phyloP scores from a whole-genome alignment of 1,140 invertebrate genomes.

The Helicoverpa zea region DNA sequence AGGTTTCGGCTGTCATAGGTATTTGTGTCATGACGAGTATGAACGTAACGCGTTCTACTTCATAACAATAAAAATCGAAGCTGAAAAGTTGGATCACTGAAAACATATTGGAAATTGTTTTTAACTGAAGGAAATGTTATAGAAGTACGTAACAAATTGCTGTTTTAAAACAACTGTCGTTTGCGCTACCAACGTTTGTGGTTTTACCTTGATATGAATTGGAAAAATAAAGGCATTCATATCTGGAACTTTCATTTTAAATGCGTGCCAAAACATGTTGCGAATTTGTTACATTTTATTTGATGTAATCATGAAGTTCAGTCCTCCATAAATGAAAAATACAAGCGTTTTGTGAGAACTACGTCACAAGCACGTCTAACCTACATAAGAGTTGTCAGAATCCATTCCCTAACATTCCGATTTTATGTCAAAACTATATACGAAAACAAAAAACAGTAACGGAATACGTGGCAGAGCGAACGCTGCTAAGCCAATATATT shows the following conservation, averaged over 20 bases:
- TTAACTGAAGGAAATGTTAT: not conserved
- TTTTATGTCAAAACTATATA: slow-evolving; percentile 49
- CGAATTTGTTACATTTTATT: slow-evolving; percentile 18
- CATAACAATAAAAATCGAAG: slow-evolving; percentile 35
- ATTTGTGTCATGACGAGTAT: slow-evolving; percentile 38
- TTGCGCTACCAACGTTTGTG: slow-evolving; percentile 16
- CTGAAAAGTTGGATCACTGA: slow-evolving; percentile 15
- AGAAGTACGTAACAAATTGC: slow-evolving; percentile 5
- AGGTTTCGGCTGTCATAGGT: slow-evolving; percentile 50
- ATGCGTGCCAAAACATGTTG: slow-evolving; percentile 12
- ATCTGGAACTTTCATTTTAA: slow-evolving; percentile 30
- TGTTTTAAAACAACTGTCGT: slow-evolving; percentile 39
- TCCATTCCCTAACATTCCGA: slow-evolving; percentile 38
- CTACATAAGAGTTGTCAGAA: slow-evolving; percentile 30
- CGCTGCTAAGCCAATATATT: slow-evolving; percentile 63
- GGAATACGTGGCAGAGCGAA: slow-evolving; percentile 47
- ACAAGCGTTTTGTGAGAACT: not conserved
- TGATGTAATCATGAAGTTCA: slow-evolving; percentile 16
- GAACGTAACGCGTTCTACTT: slow-evolving; percentile 25
- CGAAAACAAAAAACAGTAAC: slow-evolving; percentile 47
- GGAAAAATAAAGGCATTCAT: slow-evolving; percentile 25
- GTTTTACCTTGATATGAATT: slow-evolving; percentile 34
- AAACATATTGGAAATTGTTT: slow-evolving; percentile 37
- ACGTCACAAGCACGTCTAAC: slow-evolving; percentile 11
- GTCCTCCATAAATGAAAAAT: not conserved